Base-by-base conservation (phyloP, 2,888 invertebrate genomes). In the Philonicus albiceps region DNA sequence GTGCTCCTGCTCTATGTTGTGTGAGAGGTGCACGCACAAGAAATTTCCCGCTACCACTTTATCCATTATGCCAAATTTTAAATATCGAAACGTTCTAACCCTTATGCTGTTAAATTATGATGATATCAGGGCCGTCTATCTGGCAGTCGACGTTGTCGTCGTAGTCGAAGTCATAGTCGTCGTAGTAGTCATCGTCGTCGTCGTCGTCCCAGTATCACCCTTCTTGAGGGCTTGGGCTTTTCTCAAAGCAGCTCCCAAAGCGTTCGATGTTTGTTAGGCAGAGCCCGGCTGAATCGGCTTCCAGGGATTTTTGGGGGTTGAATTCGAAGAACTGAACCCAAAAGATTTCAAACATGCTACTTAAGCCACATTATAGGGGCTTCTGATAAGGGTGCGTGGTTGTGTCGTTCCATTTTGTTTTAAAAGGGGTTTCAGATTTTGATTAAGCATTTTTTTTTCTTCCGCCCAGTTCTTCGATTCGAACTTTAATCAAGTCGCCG, bases 51-150 rank as follows among this genome's bases (percentile, higher is more conserved):
- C 37, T 27, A 30, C 83, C 80, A 84, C 86, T 86, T 85, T 86
- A 80, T 78, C 85, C 86, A 85, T 85, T 85, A 87, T 85, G 81
- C 80, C 73, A 72, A 86, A 86, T 83, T 87, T 87, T 86, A 85
- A 86, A 87, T 80, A 87, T 87, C 81, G 86, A 85, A 86, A 85
- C 85, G 81, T 86, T 87, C 85, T 85, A 85, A 86, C 87, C 87
- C 86, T 87, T 85, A 86, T 86, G 73, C 87, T 80, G 74, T 85
- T 80, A 85, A 86, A 87, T 86, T 80, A 84, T 73, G 78, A 87
- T 86, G 86, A 80, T 80, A 87, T 87, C 84, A 73, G 49, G 49
- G 40, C 40, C 84, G 84, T 85, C 73, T 85, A 85, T 85, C 84
- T 73, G 43, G 7, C 84, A 40, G 73, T 73, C 83, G 64, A 3